Evolutionary conservation across 2,113 vertebrate genomes (phyloP), one percentile per base, ranked within the genome.

Genomic region (Dunckerocampus dactyliophorus): DNA sequence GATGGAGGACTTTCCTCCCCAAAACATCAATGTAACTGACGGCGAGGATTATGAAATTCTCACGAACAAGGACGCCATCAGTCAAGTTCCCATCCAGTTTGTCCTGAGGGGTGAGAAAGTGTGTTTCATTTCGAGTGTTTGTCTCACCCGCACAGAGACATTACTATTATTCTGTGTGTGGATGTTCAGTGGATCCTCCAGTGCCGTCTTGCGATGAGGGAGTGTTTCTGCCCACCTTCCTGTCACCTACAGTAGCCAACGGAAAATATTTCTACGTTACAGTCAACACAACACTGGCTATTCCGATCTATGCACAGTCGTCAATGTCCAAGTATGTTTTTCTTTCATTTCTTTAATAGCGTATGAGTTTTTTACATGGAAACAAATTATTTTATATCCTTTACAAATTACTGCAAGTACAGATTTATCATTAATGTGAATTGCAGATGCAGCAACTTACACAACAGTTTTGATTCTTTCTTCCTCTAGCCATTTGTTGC

Each of bases 21-120:
- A 69, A 34, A 39, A 0, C 0, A 77, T 86, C 47, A 61, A 0
- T 15, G 47, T 86, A 57, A 69, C 39, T 55, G 6, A 59, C 1
- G 48, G 17, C 3, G 2, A 42, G 2, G 43, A 54, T 1, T 1
- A 0, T 0, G 16, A 47, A 22, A 8, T 3, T 2, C 56, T 16
- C 11, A 65, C 48, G 0, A 17, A 28, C 8, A 53, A 1, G 1
- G 6, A 47, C 1, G 1, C 57, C 4, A 61, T 86, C 65, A 80
- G 84, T 34, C 72, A 70, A 63, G 43, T 86, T n/a, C 80, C 84
- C 0, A 1, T 86, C 6, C 80, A 81, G 64, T 86, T 86, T 76
- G 34, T 17, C 47, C 22, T 83, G 1, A 48, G 0, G 1, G 76
- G 84, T 81, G 54, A 42, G 46, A 31, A 37, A 37, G 10, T 9